These are phyloP conservation scores for Drosophila affinis DNA, from an alignment of 2,888 invertebrate genomes.

Conservation along the genomic window DNA sequence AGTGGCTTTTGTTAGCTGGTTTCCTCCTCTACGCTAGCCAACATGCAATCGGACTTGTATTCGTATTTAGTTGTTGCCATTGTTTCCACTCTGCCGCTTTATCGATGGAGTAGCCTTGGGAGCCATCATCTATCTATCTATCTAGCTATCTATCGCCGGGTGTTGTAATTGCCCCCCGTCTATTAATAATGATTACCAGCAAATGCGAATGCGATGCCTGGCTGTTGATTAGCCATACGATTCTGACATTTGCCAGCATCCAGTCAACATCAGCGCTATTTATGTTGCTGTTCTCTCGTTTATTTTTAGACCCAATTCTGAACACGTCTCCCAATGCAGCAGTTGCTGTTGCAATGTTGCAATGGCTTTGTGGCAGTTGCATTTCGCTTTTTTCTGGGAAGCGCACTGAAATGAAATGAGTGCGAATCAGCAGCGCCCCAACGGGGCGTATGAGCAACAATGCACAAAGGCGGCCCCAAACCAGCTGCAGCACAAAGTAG, in stretches of 20 bases:
- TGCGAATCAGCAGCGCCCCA: constrained; percentile 50
- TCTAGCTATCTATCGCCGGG: constrained; percentile 32
- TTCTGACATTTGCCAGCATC: constrained; percentile 65
- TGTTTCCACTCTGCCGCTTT: constrained; percentile 24
- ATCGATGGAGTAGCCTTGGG: constrained; percentile 37
- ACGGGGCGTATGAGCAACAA: constrained; percentile 71
- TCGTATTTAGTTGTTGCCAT: constrained; percentile 10
- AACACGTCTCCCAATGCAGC: constrained; percentile 55
- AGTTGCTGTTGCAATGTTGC: constrained; percentile 2
- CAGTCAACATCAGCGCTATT: constrained; percentile 61
- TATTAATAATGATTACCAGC: constrained; percentile 75
- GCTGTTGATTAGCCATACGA: constrained; percentile 62
- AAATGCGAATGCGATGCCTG: constrained; percentile 61
- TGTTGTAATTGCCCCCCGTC: constrained; percentile 67
- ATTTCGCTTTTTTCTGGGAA: constrained; percentile 23
- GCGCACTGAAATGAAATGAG: constrained; percentile 59
- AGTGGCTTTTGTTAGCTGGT: constrained; percentile 53
- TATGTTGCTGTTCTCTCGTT: constrained; percentile 52
- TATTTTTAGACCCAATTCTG: constrained; percentile 75
- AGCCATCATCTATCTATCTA: neutral
- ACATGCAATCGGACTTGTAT: constrained; percentile 50
- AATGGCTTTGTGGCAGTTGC: constrained; percentile 11
- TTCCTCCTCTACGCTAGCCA: constrained; percentile 30
- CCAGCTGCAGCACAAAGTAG: constrained; percentile 49
- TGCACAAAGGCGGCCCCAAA: constrained; percentile 57